These are phyloP conservation scores for Channa argus DNA, from an alignment of 2,113 vertebrate species.

Conservation along the genomic window DNA sequence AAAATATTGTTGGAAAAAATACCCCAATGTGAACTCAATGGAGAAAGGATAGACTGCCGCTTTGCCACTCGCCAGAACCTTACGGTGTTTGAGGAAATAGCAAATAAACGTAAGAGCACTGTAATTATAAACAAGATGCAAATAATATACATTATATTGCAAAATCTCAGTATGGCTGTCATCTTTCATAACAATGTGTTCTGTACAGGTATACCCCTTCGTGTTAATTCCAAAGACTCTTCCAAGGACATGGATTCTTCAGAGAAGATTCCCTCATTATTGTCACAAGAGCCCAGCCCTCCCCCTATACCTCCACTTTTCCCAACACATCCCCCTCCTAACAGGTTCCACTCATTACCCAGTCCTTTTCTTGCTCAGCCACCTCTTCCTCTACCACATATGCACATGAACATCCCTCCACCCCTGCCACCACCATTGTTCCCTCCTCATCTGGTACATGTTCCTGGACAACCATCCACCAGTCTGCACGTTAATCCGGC, in stretches of 20 bases:
- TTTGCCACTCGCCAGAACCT: conserved; percentile 91
- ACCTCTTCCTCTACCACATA: conserved; percentile 68
- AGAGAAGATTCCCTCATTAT: conserved; percentile 66
- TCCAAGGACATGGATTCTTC: conserved; percentile 75
- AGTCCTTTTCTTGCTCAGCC: conserved; percentile 53
- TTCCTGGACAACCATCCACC: conserved; percentile 82
- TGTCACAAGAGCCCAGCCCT: conserved; percentile 58
- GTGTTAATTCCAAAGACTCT: conserved; percentile 84
- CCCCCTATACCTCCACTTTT: conserved; percentile 55
- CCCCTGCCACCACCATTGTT: conserved; percentile 84
- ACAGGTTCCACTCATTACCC: conserved; percentile 63
- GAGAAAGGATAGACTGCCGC: conserved; percentile 91
- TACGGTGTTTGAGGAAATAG: conserved; percentile 89
- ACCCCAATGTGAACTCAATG: conserved; percentile 89
- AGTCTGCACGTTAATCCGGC: conserved; percentile 91
- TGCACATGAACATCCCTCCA: conserved; percentile 58
- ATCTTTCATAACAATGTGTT: conserved; percentile 8
- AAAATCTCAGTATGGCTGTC: background rate
- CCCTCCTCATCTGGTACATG: conserved; percentile 81
- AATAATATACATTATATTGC: background rate
- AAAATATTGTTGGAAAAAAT: conserved; percentile 90
- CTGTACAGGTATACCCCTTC: conserved; percentile 86
- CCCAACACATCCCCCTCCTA: conserved; percentile 44
- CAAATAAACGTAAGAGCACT: conserved; percentile 91
- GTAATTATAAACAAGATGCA: too few relatives aligned